phyloP scores from a whole-genome alignment of 2,888 invertebrate genomes.

The Lymantria dispar region DNA sequence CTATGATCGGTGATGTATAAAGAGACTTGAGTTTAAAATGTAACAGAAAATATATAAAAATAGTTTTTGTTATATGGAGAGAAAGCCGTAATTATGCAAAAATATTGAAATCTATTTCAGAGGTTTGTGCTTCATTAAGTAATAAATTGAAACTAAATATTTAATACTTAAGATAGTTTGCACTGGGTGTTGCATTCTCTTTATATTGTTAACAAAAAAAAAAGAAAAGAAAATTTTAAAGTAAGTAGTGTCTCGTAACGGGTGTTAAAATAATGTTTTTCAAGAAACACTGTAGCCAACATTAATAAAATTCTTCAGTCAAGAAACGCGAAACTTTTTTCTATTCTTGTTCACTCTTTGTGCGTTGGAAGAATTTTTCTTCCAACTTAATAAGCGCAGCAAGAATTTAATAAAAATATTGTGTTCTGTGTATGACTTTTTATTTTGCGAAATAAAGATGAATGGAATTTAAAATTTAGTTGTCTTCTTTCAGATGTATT shows the following conservation, averaged over 20 bases:
- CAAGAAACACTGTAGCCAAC: constrained; percentile 57
- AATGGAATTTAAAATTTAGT: too few species aligned
- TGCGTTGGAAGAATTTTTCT: constrained; percentile 61
- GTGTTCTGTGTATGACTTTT: constrained; percentile 56
- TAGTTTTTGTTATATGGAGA: too few species aligned
- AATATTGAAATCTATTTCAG: too few species aligned
- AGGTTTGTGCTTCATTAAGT: too few species aligned
- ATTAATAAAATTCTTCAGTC: constrained; percentile 72
- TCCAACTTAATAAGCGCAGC: constrained; percentile 65
- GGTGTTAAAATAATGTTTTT: constrained; percentile 56
- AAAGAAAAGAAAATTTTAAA: constrained; percentile 23
- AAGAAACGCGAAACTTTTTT: constrained; percentile 67
- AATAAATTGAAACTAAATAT: too few species aligned
- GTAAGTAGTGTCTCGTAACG: constrained; percentile 36
- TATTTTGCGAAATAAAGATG: constrained; percentile 34
- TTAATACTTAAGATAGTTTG: too few species aligned
- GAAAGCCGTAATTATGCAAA: too few species aligned
- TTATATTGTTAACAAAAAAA: constrained; percentile 16
- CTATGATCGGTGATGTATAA: too few species aligned
- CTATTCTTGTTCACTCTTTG: constrained; percentile 51
- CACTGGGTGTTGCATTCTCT: background rate
- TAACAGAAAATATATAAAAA: too few species aligned
- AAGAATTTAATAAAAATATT: constrained; percentile 78
- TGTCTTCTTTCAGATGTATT: too few species aligned
- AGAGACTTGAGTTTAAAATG: too few species aligned